A percentile compares a stretch with the other conserved stretches of the same genome.
Evolutionary conservation across 2,888 invertebrate species (phyloP).

Genomic region (Gortyna flavago): DNA sequence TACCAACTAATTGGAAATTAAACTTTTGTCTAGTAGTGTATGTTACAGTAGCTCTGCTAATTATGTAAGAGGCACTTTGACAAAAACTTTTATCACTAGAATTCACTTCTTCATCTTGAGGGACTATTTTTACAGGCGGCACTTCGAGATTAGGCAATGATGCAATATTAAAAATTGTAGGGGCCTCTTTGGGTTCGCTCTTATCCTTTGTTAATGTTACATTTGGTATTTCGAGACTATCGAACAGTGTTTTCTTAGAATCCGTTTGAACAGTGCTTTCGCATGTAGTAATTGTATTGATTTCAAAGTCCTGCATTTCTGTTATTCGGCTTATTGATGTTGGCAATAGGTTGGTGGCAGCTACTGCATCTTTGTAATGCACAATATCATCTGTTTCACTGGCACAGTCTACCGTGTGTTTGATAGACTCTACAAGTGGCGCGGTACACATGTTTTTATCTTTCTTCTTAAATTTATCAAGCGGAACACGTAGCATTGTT

Average conservation of each 20-base stretch:
- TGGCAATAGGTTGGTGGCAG: conserved; percentile 73
- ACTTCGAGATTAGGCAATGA: conserved; percentile 77
- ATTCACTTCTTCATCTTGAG: conserved; percentile 68
- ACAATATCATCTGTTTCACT: conserved; percentile 68
- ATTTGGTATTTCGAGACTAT: conserved; percentile 86
- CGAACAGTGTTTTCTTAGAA: conserved; percentile 74
- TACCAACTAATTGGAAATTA: conserved; percentile 82
- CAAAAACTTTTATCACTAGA: conserved; percentile 68
- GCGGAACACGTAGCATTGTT: conserved; percentile 78
- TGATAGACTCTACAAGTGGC: conserved; percentile 1
- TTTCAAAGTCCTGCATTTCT: conserved; percentile 70
- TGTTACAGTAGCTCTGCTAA: conserved; percentile 83
- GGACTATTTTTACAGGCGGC: conserved; percentile 69
- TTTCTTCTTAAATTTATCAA: conserved; percentile 66
- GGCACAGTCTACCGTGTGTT: conserved; percentile 62
- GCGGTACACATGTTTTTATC: neutral
- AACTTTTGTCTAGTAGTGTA: conserved; percentile 85
- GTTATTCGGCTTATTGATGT: conserved; percentile 72
- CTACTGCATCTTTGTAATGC: conserved; percentile 68
- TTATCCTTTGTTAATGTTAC: conserved; percentile 82
- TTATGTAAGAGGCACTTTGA: conserved; percentile 80
- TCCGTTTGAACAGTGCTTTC: conserved; percentile 72
- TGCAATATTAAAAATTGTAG: conserved; percentile 70
- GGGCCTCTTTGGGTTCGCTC: conserved; percentile 74
- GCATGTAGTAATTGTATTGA: conserved; percentile 66